Conservation (phyloP, 1,140 invertebrate genomes). For the Magallana gigas region DNA sequence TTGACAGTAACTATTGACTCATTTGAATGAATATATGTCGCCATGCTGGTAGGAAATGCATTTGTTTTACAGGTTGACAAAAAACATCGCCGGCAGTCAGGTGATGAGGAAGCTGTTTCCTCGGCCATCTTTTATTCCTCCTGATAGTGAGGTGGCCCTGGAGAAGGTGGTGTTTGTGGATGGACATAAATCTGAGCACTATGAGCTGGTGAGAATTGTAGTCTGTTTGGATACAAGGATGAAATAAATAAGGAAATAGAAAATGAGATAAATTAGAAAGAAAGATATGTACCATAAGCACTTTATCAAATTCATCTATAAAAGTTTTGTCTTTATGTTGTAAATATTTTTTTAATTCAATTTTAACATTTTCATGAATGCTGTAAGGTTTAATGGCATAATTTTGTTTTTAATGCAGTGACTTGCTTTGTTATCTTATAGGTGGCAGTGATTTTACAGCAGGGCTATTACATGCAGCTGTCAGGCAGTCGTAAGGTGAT, state of each 20-base stretch:
- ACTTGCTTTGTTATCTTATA: not conserved
- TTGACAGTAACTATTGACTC: too few species aligned
- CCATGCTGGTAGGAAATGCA: not conserved
- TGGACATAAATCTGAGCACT: slow-evolving; percentile 51
- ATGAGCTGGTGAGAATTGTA: slow-evolving; percentile 42
- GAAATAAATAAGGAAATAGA: not conserved
- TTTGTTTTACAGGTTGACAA: slow-evolving; percentile 48
- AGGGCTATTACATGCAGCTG: slow-evolving; percentile 26
- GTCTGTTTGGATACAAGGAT: too few species aligned
- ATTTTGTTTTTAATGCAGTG: too few species aligned
- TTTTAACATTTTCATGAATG: not conserved
- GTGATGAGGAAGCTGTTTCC: slow-evolving; percentile 50
- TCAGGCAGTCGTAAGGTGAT: slow-evolving; percentile 38
- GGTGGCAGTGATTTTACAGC: not conserved
- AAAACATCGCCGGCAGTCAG: slow-evolving; percentile 44
- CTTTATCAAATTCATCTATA: not conserved
- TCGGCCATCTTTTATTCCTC: slow-evolving; percentile 51
- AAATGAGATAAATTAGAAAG: not conserved
- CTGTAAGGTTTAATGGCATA: too few species aligned
- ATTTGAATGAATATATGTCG: not conserved
- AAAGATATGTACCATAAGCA: not conserved
- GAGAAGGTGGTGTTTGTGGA: slow-evolving; percentile 54
- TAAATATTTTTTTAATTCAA: not conserved
- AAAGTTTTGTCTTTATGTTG: not conserved
- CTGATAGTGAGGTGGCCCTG: slow-evolving; percentile 52